A percentile compares a stretch with the other conserved stretches of the same genome.
Evolutionary conservation across 2,888 invertebrate species (phyloP).

Genomic region (Tetramorium bicarinatum): DNA sequence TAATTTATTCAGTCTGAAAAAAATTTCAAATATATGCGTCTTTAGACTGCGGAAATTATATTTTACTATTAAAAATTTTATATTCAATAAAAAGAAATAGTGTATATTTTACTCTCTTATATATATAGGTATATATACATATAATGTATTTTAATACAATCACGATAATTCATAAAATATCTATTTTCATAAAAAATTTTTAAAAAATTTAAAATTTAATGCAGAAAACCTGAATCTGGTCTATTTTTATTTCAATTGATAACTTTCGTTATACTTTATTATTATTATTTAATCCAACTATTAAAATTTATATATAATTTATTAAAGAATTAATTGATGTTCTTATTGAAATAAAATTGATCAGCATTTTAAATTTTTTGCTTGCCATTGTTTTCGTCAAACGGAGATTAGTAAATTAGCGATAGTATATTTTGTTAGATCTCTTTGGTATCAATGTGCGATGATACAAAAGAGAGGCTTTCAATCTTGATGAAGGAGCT

Average conservation of each 20-base stretch:
- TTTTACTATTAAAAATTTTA: slow-evolving; percentile 21
- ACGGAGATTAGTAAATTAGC: slow-evolving; percentile 14
- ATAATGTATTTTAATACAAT: slow-evolving; percentile 25
- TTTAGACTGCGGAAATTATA: not conserved
- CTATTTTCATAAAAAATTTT: slow-evolving; percentile 22
- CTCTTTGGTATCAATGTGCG: slow-evolving; percentile 40
- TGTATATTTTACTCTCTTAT: not conserved
- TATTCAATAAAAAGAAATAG: slow-evolving; percentile 13
- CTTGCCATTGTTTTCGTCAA: slow-evolving; percentile 18
- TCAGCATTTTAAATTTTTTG: not conserved
- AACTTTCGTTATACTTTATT: not conserved
- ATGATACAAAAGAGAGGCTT: slow-evolving; percentile 15
- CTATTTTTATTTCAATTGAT: slow-evolving; percentile 4
- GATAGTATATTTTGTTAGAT: slow-evolving; percentile 9
- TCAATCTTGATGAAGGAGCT: not conserved
- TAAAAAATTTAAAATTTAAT: slow-evolving; percentile 3
- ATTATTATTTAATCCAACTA: not conserved
- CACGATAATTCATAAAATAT: slow-evolving; percentile 1
- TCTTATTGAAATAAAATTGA: not conserved
- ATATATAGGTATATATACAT: not conserved
- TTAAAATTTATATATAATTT: not conserved
- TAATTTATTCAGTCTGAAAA: slow-evolving; percentile 8
- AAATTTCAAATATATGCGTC: not conserved
- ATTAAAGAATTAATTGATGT: not conserved
- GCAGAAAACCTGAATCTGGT: not conserved